phyloP scores from a whole-genome alignment of 1,140 invertebrate species.

The Hydropsyche tenuis region DNA sequence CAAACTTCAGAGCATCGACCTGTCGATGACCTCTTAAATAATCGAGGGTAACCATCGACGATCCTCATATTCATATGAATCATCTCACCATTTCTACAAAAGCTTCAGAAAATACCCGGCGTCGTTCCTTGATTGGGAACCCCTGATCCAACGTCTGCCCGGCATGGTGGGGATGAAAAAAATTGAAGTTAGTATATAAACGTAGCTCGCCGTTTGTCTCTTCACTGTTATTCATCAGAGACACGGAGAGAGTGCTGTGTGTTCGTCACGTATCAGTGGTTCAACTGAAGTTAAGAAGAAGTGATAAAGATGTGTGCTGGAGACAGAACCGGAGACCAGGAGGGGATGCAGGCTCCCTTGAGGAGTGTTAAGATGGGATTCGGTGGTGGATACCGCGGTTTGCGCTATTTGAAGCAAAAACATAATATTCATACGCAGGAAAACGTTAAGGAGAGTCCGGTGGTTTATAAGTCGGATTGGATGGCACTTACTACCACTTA shows the following conservation, averaged over 20 bases:
- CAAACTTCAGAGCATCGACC: too few relatives aligned
- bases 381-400: constrained; percentile 11
- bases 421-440: constrained; percentile 23
- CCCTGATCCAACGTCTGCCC: not conserved
- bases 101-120: too few relatives aligned
- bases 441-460: not conserved
- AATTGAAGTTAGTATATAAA: constrained; percentile 9
- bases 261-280: not conserved
- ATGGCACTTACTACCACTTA: constrained; percentile 28
- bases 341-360: constrained; percentile 14
- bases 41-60: too few relatives aligned
- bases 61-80: too few relatives aligned
- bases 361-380: not conserved
- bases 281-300: not conserved
- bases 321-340: constrained; percentile 33
- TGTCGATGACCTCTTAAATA: too few relatives aligned
- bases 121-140: not conserved
- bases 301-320: constrained; percentile 42
- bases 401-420: constrained; percentile 41
- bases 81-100: too few relatives aligned
- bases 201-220: not conserved
- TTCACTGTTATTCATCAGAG: not conserved
- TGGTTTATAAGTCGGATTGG: constrained; percentile 39
- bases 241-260: not conserved
- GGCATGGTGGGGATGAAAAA: not conserved